Evolutionary conservation across 2,113 vertebrate genomes (phyloP).

Genomic region (Otolemur garnettii): DNA sequence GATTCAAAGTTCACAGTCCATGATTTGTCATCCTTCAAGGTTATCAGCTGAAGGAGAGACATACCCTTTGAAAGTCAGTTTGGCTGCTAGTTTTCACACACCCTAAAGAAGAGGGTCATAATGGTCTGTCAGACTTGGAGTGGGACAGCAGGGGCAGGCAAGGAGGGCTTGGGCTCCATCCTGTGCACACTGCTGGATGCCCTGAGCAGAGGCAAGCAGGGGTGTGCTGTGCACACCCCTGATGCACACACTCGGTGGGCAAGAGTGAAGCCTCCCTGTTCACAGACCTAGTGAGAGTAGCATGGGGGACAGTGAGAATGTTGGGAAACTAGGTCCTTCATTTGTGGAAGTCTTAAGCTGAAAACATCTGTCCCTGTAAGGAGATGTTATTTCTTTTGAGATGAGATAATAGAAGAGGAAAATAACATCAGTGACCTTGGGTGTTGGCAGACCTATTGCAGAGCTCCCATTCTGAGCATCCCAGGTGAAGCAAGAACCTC

Average conservation of each 20-base stretch:
- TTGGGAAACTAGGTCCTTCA: not conserved
- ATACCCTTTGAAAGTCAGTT: not conserved
- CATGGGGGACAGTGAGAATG: not conserved
- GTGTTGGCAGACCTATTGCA: not conserved
- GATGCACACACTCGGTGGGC: not conserved
- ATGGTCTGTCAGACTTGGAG: not conserved
- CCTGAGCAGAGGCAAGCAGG: not conserved
- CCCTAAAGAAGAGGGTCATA: not conserved
- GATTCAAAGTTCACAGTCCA: not conserved
- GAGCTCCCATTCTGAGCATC: not conserved
- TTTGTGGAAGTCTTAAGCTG: not conserved
- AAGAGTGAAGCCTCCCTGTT: not conserved
- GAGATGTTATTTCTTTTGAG: not conserved
- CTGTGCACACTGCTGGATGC: not conserved
- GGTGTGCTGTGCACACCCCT: accelerated
- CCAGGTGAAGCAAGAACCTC: not conserved
- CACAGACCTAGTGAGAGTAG: not conserved
- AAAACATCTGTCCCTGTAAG: slow-evolving; percentile 36
- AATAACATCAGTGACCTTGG: not conserved
- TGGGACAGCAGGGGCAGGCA: not conserved
- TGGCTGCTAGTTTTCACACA: not conserved
- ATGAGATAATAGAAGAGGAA: not conserved
- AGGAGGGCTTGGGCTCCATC: not conserved
- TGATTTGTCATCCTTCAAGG: slow-evolving; percentile 12
- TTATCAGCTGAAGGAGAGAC: not conserved